These are phyloP conservation scores for Agrenia bidenticulata DNA, from an alignment of 2,888 invertebrate species.

Conservation along the genomic window DNA sequence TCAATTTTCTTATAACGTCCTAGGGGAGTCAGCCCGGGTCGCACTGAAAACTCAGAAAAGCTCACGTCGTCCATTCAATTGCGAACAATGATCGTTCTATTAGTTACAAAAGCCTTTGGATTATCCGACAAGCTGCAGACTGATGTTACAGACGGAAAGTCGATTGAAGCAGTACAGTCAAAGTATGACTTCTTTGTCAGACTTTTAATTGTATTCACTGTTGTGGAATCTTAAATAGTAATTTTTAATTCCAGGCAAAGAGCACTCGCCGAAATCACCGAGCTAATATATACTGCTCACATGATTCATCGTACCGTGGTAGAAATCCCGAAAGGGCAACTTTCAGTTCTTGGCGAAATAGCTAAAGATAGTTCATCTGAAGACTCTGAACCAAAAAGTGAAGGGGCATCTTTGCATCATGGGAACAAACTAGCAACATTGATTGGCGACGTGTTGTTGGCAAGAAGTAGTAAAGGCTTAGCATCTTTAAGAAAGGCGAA, in stretches of 20 bases:
- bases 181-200: conserved; percentile 32
- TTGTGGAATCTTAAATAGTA: no score
- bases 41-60: conserved; percentile 9
- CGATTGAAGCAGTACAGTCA: conserved; percentile 15
- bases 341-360: neutral
- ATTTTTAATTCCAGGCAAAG: conserved; percentile 29
- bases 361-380: conserved; percentile 5
- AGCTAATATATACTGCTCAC: conserved; percentile 44
- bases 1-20: no score
- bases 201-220: no score
- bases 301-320: conserved; percentile 42
- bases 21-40: conserved; percentile 16
- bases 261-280: conserved; percentile 42
- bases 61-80: conserved; percentile 24
- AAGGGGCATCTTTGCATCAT: conserved; percentile 27
- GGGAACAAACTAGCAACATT: conserved; percentile 43
- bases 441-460: conserved; percentile 45
- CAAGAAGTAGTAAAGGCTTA: conserved; percentile 44
- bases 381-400: neutral
- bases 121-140: conserved; percentile 11
- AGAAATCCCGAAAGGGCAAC: conserved; percentile 26
- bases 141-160: neutral
- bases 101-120: conserved; percentile 41
- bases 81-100: conserved; percentile 40
- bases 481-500: conserved; percentile 35